Percentiles rank a stretch among this genome's conserved stretches.
Evolutionary conservation across 2,113 vertebrate species (phyloP).

Genomic region (Phalacrocorax aristotelis): DNA sequence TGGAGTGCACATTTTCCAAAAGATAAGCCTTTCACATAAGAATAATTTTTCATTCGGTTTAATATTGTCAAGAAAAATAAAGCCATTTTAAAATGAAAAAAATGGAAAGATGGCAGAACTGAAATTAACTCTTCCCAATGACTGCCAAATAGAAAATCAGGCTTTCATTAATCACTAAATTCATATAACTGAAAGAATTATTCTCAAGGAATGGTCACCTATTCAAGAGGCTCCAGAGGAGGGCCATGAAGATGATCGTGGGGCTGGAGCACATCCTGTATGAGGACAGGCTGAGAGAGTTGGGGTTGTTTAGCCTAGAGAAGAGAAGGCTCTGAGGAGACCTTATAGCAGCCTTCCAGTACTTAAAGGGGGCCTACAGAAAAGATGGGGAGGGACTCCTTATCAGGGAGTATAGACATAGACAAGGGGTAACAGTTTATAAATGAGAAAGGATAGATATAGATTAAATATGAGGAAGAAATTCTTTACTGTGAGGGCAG

Average conservation of each 20-base stretch:
- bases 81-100: background rate
- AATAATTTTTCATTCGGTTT: background rate
- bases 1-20: background rate
- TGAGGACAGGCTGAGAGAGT: background rate
- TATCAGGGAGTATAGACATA: background rate
- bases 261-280: background rate
- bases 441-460: no score
- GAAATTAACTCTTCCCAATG: background rate
- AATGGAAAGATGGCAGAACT: background rate
- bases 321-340: background rate
- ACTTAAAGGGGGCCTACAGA: background rate
- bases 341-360: no score
- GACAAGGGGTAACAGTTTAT: no score
- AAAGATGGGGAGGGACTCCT: background rate
- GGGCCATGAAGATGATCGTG: background rate
- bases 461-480: no score
- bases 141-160: background rate
- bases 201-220: background rate
- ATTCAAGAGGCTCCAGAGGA: accelerated
- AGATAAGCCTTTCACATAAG: background rate
- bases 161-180: background rate
- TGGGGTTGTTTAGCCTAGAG: background rate
- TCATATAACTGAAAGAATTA: background rate
- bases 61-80: background rate
- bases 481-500: background rate